A percentile compares a stretch with the other conserved stretches of the same genome.
Evolutionary conservation across 2,888 invertebrate species (phyloP).

Genomic region (Cheilosia vernalis): DNA sequence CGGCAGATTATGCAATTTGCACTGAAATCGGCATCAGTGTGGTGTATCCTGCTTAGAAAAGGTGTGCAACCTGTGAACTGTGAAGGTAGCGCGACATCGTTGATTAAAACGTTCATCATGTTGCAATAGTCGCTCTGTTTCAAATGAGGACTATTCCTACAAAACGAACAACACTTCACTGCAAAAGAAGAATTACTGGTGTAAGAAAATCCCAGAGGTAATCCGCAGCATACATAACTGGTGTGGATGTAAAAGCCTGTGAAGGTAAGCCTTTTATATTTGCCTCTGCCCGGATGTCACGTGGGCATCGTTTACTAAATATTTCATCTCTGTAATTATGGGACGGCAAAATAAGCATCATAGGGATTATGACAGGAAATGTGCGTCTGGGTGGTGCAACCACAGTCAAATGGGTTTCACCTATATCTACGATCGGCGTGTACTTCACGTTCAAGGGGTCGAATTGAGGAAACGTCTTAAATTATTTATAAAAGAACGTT

Average conservation of each 20-base stretch:
- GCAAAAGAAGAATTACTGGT: no score
- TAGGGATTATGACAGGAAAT: constrained; percentile 37
- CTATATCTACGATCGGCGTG: no score
- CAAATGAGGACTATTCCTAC: constrained; percentile 30
- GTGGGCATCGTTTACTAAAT: constrained; percentile 71
- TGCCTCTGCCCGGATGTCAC: constrained; percentile 66
- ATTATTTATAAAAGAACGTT: no score
- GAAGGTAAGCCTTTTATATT: not conserved
- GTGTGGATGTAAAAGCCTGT: no score
- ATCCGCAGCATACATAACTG: no score
- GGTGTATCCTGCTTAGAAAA: constrained; percentile 41
- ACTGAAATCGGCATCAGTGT: no score
- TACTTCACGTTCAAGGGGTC: no score
- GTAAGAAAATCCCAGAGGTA: no score
- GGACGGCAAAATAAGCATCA: constrained; percentile 65
- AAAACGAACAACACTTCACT: constrained; percentile 26
- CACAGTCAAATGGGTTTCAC: no score
- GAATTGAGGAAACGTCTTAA: no score
- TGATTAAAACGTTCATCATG: constrained; percentile 71
- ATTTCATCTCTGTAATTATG: constrained; percentile 72
- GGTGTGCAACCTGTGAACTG: constrained; percentile 69
- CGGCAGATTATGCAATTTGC: not conserved
- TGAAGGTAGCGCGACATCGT: constrained; percentile 71
- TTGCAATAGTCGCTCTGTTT: constrained; percentile 39
- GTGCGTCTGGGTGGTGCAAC: constrained; percentile 31